A percentile compares a stretch with the other conserved stretches of the same genome.
Evolutionary conservation across 2,888 invertebrate species (phyloP).

Genomic region (Nudaria mundana): DNA sequence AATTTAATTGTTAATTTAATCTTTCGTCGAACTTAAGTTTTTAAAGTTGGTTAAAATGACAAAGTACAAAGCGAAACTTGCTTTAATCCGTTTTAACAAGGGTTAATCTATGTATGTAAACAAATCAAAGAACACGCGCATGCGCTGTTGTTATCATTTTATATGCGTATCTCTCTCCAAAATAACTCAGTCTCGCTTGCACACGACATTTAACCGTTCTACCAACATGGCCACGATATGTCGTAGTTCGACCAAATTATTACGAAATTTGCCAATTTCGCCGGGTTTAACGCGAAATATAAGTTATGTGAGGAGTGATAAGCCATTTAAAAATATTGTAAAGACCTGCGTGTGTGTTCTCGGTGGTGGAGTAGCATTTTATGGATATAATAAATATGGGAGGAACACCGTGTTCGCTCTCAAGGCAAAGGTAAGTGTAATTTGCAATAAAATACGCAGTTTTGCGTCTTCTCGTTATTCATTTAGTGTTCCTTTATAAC

Average conservation of each 20-base stretch:
- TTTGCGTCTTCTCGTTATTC: constrained; percentile 12
- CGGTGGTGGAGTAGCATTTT: constrained; percentile 63
- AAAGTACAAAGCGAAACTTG: no score
- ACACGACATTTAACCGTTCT: constrained; percentile 64
- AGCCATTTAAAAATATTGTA: constrained; percentile 50
- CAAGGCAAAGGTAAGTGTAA: constrained; percentile 69
- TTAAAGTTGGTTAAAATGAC: no score
- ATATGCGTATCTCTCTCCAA: constrained; percentile 1
- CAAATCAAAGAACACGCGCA: constrained; percentile 32
- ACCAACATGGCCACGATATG: constrained; percentile 77
- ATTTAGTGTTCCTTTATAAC: background rate
- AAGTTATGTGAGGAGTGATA: constrained; percentile 53
- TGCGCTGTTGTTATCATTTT: constrained; percentile 37
- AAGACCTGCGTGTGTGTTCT: constrained; percentile 69
- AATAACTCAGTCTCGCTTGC: constrained; percentile 38
- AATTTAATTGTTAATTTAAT: no score
- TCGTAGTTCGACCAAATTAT: constrained; percentile 66
- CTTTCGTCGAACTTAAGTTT: no score
- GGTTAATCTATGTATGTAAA: no score
- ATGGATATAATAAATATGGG: constrained; percentile 58
- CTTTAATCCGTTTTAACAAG: constrained; percentile 6
- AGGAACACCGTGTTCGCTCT: constrained; percentile 69
- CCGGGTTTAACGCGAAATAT: constrained; percentile 56
- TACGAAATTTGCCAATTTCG: constrained; percentile 61
- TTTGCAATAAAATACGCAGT: constrained; percentile 16